Evolutionary conservation across 2,113 vertebrate species (phyloP).

Genomic region (Malaclemys terrapin): DNA sequence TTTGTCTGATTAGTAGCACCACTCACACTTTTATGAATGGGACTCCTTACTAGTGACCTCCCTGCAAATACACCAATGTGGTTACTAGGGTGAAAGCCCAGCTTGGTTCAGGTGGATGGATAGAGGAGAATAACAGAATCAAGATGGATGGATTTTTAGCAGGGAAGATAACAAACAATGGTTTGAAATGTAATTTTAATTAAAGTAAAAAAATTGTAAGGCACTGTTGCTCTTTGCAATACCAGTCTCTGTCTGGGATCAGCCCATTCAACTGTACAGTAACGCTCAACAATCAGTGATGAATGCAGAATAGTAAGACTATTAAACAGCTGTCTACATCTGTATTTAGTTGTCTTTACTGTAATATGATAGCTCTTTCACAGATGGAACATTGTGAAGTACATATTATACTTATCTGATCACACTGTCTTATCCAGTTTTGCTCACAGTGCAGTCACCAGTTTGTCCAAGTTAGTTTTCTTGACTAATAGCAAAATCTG

Average conservation of each 20-base stretch:
- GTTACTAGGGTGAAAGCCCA: background rate
- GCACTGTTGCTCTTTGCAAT: background rate
- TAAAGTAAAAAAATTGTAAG: slow-evolving; percentile 21
- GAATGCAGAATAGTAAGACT: slow-evolving; percentile 49
- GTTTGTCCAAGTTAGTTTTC: slow-evolving; percentile 34
- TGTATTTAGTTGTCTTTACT: slow-evolving; percentile 63
- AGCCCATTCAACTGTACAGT: slow-evolving; percentile 35
- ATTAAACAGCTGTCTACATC: slow-evolving; percentile 72
- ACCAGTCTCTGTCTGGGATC: background rate
- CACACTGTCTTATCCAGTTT: slow-evolving; percentile 55
- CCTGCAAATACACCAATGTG: background rate
- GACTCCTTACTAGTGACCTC: background rate
- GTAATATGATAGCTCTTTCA: slow-evolving; percentile 65
- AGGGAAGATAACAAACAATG: accelerated
- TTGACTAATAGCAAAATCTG: slow-evolving; percentile 31
- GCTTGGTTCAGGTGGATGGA: accelerated
- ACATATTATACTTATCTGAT: slow-evolving; percentile 59
- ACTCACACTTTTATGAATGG: background rate
- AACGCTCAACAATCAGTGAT: slow-evolving; percentile 61
- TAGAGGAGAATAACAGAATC: background rate
- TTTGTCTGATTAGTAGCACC: background rate
- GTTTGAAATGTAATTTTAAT: background rate
- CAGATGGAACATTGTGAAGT: slow-evolving; percentile 66
- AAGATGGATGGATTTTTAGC: background rate
- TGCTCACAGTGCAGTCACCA: slow-evolving; percentile 23